Evolutionary conservation across 2,888 invertebrate species (phyloP).

Genomic region (Megastigmus dorsalis): DNA sequence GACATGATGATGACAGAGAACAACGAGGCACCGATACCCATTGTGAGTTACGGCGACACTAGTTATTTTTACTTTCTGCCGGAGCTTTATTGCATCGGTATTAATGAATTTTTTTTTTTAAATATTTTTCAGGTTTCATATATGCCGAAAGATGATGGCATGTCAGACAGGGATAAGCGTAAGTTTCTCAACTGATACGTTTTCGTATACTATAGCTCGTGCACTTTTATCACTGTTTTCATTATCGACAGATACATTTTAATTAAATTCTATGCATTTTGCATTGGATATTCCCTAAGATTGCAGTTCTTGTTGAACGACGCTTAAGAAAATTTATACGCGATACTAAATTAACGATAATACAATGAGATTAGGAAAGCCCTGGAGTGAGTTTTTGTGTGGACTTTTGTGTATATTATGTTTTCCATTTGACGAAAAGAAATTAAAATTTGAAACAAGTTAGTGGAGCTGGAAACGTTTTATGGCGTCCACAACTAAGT

Average conservation of each 20-base stretch:
- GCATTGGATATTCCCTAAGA: background rate
- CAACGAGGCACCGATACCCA: constrained; percentile 69
- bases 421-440: background rate
- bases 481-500: no score
- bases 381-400: background rate
- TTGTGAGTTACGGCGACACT: constrained; percentile 67
- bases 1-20: constrained; percentile 71
- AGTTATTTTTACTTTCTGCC: background rate
- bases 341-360: no score
- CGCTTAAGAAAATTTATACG: no score
- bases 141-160: constrained; percentile 69
- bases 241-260: background rate
- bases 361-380: background rate
- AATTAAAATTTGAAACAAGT: background rate
- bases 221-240: no score
- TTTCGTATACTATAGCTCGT: no score
- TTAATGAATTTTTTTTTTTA: background rate
- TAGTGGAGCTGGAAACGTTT: background rate
- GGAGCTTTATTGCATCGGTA: background rate
- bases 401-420: background rate
- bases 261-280: background rate
- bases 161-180: constrained; percentile 70
- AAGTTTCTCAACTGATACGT: background rate
- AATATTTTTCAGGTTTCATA: constrained; percentile 66
- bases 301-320: background rate